Percentiles rank a stretch among this genome's conserved stretches.
phyloP scores from a whole-genome alignment of 2,113 vertebrate genomes.

The Helogale parvula region DNA sequence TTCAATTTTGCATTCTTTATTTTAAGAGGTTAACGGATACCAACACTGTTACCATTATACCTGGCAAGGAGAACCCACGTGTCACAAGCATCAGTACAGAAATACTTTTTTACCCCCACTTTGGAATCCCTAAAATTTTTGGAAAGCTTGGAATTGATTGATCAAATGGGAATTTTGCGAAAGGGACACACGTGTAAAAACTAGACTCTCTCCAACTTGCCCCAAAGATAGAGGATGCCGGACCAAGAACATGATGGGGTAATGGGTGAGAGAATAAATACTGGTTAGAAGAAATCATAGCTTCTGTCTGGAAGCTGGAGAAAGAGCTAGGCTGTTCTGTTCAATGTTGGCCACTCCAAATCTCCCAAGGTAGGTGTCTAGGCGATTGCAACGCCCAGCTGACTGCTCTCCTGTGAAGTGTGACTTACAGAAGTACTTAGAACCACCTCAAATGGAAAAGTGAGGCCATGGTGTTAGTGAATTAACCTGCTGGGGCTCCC shows the following conservation, averaged over 20 bases:
- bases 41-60: neutral
- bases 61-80: neutral
- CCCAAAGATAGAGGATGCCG: neutral
- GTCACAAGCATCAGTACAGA: neutral
- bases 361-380: neutral
- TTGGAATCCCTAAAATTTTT: neutral
- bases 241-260: neutral
- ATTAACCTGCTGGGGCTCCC: neutral
- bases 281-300: neutral
- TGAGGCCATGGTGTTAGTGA: neutral
- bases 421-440: neutral
- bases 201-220: neutral
- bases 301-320: neutral
- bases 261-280: neutral
- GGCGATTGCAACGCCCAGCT: neutral
- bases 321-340: neutral
- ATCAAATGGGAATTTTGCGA: neutral
- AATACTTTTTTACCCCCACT: neutral
- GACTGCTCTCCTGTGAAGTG: neutral
- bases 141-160: neutral
- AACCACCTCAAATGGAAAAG: neutral
- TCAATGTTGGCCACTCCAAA: neutral
- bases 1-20: neutral
- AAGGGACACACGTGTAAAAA: neutral
- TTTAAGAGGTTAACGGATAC: neutral